A percentile compares a stretch with the other conserved stretches of the same genome.
Conservation (phyloP, 2,797 vertebrate species). For the Smutsia temminckii region DNA sequence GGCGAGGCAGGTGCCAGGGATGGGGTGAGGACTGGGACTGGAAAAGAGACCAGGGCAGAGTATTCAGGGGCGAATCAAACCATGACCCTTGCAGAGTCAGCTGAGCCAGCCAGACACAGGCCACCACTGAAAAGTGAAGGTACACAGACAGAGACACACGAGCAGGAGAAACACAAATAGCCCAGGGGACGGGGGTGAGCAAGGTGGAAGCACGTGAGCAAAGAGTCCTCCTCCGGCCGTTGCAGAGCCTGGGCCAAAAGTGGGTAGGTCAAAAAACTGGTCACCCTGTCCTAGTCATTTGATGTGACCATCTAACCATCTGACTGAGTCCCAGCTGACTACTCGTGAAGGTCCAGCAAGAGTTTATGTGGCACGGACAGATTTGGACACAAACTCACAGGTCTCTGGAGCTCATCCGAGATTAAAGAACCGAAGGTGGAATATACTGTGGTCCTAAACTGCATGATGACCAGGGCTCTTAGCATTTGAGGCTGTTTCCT, state of each 20-base stretch:
- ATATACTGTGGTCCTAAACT: not conserved
- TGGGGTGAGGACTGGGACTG: not conserved
- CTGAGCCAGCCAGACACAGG: not conserved
- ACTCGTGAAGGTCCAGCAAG: not conserved
- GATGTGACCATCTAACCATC: not conserved
- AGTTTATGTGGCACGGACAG: not conserved
- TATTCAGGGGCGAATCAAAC: not conserved
- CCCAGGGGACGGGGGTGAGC: fast-evolving
- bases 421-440: not conserved
- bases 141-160: fast-evolving
- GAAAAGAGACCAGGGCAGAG: not conserved
- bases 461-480: fast-evolving
- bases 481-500: not conserved
- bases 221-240: not conserved
- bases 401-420: not conserved
- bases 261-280: not conserved
- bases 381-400: not conserved
- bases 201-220: not conserved
- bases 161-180: not conserved
- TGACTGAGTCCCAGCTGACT: not conserved
- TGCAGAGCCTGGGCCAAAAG: not conserved
- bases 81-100: fast-evolving
- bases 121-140: not conserved
- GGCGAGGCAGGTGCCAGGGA: not conserved
- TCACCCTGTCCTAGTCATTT: fast-evolving